phyloP scores from a whole-genome alignment of 2,888 invertebrate genomes.

The Epirrita christyi region DNA sequence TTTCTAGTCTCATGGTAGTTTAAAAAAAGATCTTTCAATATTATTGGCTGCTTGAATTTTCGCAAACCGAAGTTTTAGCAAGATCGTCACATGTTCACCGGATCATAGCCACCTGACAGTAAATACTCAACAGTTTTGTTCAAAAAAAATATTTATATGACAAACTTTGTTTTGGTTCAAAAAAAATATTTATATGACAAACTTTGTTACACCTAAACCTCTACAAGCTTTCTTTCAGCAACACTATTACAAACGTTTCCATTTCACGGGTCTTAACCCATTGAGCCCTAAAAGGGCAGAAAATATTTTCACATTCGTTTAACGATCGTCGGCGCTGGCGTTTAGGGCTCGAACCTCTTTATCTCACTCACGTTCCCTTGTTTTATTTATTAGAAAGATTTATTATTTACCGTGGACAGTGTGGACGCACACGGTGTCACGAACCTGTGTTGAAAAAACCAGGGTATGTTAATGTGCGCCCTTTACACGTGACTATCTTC shows the following conservation, averaged over 20 bases:
- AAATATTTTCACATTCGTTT: conserved; percentile 81
- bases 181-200: too few species aligned
- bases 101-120: too few species aligned
- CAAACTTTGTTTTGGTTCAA: too few species aligned
- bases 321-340: conserved; percentile 78
- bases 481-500: conserved; percentile 72
- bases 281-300: conserved; percentile 61
- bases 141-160: too few species aligned
- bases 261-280: conserved; percentile 18
- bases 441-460: conserved; percentile 76
- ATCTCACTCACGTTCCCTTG: conserved; percentile 82
- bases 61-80: too few species aligned
- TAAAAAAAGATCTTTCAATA: too few species aligned
- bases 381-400: conserved; percentile 85
- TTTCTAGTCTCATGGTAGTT: too few species aligned
- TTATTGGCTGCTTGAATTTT: too few species aligned
- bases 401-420: conserved; percentile 80
- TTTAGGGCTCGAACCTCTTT: conserved; percentile 81
- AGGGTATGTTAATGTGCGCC: conserved; percentile 77
- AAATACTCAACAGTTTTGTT: too few species aligned
- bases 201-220: too few species aligned
- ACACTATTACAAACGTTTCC: conserved; percentile 17
- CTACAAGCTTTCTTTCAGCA: too few species aligned
- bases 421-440: conserved; percentile 82
- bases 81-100: too few species aligned